A percentile compares a stretch with the other conserved stretches of the same genome.
Evolutionary conservation across 2,113 vertebrate genomes (phyloP).

Genomic region (Rhinoderma darwinii): DNA sequence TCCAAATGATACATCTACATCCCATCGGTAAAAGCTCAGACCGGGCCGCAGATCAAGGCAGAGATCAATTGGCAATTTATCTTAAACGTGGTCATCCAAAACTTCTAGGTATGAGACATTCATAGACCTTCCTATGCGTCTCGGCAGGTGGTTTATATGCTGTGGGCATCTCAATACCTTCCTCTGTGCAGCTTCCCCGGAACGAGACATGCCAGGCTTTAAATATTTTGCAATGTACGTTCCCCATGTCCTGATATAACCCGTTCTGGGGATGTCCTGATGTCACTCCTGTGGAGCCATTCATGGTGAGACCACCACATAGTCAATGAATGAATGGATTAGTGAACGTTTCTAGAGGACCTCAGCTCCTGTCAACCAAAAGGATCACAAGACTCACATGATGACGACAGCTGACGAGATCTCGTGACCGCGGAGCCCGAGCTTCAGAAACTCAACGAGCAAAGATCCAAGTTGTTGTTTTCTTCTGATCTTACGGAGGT

Average conservation of each 20-base stretch:
- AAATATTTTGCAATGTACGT: neutral
- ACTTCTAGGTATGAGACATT: too few species aligned
- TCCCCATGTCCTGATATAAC: neutral
- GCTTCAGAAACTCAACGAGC: neutral
- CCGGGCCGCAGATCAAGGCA: too few species aligned
- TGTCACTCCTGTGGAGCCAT: neutral
- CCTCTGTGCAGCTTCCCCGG: neutral
- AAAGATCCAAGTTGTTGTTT: too few species aligned
- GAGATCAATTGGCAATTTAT: too few species aligned
- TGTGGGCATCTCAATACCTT: neutral
- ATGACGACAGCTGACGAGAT: neutral
- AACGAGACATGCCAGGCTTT: neutral
- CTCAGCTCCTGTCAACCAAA: neutral
- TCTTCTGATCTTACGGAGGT: too few species aligned
- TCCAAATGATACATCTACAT: too few species aligned
- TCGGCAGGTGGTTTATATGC: neutral
- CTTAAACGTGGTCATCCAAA: too few species aligned
- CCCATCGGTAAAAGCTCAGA: too few species aligned
- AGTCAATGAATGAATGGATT: neutral
- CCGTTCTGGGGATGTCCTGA: neutral
- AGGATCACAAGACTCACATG: neutral
- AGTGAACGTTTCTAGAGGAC: neutral
- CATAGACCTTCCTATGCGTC: too few species aligned
- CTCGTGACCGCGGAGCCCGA: neutral
- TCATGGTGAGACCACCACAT: neutral